phyloP scores from a whole-genome alignment of 2,797 vertebrate genomes.

The Muscicapa striata region DNA sequence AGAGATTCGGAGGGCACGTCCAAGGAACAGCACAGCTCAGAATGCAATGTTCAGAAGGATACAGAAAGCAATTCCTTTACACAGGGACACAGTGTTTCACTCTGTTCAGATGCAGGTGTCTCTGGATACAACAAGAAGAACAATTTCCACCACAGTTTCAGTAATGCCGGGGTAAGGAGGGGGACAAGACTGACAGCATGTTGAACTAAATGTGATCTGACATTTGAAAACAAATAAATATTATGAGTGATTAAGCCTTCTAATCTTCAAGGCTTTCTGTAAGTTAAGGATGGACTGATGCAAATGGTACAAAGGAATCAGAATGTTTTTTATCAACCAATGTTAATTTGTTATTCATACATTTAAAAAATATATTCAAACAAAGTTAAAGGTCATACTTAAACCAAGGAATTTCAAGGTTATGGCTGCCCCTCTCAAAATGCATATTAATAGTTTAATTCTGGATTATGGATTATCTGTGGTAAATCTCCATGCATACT shows the following conservation, averaged over 20 bases:
- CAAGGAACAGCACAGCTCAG: not conserved
- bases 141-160: not conserved
- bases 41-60: not conserved
- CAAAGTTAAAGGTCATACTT: slow-evolving; percentile 75
- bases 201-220: slow-evolving; percentile 70
- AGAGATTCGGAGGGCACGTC: not conserved
- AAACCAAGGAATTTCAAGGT: slow-evolving; percentile 70
- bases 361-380: slow-evolving; percentile 74
- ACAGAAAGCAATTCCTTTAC: not conserved
- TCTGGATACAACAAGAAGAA: not conserved
- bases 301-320: slow-evolving; percentile 71
- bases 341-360: slow-evolving; percentile 72
- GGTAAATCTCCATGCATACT: slow-evolving; percentile 58
- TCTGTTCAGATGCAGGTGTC: not conserved
- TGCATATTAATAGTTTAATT: slow-evolving; percentile 65
- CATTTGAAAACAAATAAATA: slow-evolving; percentile 78
- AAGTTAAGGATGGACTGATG: slow-evolving; percentile 69
- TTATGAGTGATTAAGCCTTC: slow-evolving; percentile 72
- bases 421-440: slow-evolving; percentile 55
- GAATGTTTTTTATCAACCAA: slow-evolving; percentile 65
- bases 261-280: slow-evolving; percentile 72
- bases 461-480: slow-evolving; percentile 67
- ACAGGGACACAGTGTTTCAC: not conserved
- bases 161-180: accelerated
- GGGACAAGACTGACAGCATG: slow-evolving; percentile 32